These are phyloP conservation scores for Chymomyza procnemis DNA, from an alignment of 2,888 invertebrate genomes.

Conservation along the genomic window DNA sequence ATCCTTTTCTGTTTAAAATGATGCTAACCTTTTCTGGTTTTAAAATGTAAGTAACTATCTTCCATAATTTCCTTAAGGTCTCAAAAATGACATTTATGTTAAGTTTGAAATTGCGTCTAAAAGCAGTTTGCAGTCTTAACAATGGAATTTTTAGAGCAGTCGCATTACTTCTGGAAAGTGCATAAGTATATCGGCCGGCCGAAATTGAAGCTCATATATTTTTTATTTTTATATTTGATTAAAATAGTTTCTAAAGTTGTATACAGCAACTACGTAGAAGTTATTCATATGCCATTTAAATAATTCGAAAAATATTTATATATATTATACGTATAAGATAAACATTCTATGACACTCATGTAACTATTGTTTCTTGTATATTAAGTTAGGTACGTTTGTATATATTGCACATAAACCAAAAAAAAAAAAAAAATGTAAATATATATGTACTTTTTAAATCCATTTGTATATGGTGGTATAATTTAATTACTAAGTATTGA, in stretches of 20 bases:
- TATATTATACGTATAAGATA: background rate
- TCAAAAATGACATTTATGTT: no score
- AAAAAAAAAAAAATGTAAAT: constrained; percentile 5
- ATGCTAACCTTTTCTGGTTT: no score
- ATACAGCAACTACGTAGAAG: background rate
- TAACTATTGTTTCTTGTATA: background rate
- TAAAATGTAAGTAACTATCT: no score
- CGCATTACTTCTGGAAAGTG: background rate
- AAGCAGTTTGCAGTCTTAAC: background rate
- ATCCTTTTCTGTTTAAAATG: no score
- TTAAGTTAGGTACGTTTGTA: background rate
- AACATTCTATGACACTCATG: background rate
- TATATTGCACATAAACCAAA: background rate
- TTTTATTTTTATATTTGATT: background rate
- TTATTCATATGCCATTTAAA: background rate
- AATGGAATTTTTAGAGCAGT: background rate
- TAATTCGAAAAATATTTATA: background rate
- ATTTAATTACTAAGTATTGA: constrained; percentile 26
- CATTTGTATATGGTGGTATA: constrained; percentile 20
- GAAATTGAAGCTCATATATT: background rate
- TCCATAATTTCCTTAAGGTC: no score
- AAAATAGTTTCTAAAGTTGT: background rate
- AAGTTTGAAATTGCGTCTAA: background rate
- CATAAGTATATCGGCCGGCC: background rate
- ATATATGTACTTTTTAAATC: background rate